Percentiles rank a stretch among this genome's conserved stretches.
These are phyloP conservation scores for Guaruba guarouba DNA, from an alignment of 2,113 vertebrate genomes.

Conservation along the genomic window DNA sequence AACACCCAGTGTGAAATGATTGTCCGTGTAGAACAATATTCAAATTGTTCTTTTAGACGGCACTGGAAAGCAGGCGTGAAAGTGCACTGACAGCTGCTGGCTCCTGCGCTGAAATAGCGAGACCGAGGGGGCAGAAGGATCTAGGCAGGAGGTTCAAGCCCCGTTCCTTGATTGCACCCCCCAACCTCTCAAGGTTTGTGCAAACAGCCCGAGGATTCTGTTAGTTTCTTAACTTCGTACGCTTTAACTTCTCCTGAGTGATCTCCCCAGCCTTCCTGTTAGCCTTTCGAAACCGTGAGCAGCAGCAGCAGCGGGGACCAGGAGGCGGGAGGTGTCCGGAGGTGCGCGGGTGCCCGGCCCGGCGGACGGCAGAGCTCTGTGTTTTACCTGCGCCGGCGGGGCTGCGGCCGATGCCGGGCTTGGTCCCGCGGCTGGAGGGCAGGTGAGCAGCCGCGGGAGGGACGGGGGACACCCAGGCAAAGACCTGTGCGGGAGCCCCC, in stretches of 20 bases:
- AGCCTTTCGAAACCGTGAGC: too few species aligned
- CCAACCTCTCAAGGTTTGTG: accelerated
- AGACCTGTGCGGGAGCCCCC: background rate
- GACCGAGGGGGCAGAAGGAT: accelerated
- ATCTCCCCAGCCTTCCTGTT: accelerated
- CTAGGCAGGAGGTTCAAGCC: background rate
- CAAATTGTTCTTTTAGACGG: background rate
- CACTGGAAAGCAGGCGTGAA: background rate
- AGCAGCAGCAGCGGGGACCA: background rate
- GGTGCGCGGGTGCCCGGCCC: background rate
- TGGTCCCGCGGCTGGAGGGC: background rate
- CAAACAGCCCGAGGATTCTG: background rate
- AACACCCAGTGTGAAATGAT: background rate
- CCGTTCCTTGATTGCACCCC: accelerated
- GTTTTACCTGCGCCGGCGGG: background rate
- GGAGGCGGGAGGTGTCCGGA: background rate
- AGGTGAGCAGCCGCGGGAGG: background rate
- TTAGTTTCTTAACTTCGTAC: background rate
- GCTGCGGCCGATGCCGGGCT: background rate
- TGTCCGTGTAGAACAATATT: background rate
- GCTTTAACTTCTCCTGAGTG: accelerated
- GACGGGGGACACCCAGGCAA: background rate
- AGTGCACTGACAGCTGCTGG: background rate
- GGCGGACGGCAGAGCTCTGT: too few species aligned
- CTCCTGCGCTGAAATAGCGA: accelerated